These are phyloP conservation scores for Hypotaenidia philippensis DNA, from an alignment of 2,797 vertebrate genomes.

Conservation along the genomic window DNA sequence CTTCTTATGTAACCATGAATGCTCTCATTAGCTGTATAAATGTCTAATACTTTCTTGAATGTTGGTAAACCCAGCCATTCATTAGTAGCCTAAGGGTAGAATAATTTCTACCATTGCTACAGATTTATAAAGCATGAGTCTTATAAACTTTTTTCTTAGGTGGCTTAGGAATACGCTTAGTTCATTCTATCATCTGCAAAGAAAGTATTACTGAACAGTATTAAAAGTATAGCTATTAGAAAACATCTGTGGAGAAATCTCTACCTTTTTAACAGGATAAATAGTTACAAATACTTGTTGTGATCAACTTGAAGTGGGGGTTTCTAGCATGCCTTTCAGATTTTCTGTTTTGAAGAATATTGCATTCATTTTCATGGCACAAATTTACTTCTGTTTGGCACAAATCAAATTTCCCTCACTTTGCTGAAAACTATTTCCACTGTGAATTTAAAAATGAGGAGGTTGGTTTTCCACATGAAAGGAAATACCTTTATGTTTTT, in stretches of 20 bases:
- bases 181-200: background rate
- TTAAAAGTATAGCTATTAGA: background rate
- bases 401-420: background rate
- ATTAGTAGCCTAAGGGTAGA: slow-evolving; percentile 26
- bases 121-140: slow-evolving; percentile 4
- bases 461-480: background rate
- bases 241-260: background rate
- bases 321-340: background rate
- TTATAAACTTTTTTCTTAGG: background rate
- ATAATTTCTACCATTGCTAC: background rate
- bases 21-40: slow-evolving; percentile 35
- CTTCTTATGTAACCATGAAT: slow-evolving; percentile 9
- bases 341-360: background rate
- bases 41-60: slow-evolving; percentile 44
- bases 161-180: background rate
- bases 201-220: background rate
- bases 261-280: background rate
- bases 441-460: background rate
- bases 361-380: background rate
- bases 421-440: background rate
- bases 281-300: background rate
- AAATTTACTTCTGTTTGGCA: background rate
- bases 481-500: background rate
- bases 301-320: background rate
- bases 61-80: slow-evolving; percentile 10